A percentile compares a stretch with the other conserved stretches of the same genome.
Conservation (phyloP, 2,888 invertebrate genomes). For the Drosophila kambysellisi region DNA sequence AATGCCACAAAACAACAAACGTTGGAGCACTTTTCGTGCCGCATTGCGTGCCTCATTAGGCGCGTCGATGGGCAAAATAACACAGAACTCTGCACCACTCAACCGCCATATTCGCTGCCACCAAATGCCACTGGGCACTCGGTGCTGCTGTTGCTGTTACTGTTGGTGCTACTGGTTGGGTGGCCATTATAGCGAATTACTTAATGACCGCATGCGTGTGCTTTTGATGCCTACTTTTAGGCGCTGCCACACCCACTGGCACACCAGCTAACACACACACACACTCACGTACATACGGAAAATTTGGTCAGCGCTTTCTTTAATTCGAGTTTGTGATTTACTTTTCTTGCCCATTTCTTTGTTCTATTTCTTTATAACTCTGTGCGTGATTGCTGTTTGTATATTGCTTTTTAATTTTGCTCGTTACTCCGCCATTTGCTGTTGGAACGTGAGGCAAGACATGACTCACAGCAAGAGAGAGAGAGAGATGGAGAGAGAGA, state of each 20-base stretch:
- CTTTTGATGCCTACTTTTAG: conserved; percentile 76
- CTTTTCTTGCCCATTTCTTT: conserved; percentile 2
- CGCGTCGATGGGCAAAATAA: conserved; percentile 16
- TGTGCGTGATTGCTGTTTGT: conserved; percentile 77
- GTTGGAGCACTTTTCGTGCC: conserved; percentile 75
- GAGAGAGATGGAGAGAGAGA: neutral
- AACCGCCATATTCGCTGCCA: conserved; percentile 10
- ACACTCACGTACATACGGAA: neutral
- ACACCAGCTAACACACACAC: neutral
- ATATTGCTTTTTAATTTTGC: conserved; percentile 78
- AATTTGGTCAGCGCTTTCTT: conserved; percentile 55
- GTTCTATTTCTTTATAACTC: conserved; percentile 14
- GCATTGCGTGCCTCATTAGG: conserved; percentile 75
- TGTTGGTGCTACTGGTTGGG: conserved; percentile 13
- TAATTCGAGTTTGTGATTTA: conserved; percentile 60
- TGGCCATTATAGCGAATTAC: conserved; percentile 77
- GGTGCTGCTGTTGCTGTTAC: neutral
- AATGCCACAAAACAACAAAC: conserved; percentile 78
- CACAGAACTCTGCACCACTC: conserved; percentile 12
- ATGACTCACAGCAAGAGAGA: conserved; percentile 10
- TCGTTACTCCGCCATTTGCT: conserved; percentile 69
- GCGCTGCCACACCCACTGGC: conserved; percentile 34
- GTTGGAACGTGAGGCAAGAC: conserved; percentile 32
- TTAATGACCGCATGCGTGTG: conserved; percentile 77
- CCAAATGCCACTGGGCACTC: conserved; percentile 2